Evolutionary conservation across 2,113 vertebrate genomes (phyloP), one percentile per base, ranked within the genome.

Genomic region (Calidris pugnax): DNA sequence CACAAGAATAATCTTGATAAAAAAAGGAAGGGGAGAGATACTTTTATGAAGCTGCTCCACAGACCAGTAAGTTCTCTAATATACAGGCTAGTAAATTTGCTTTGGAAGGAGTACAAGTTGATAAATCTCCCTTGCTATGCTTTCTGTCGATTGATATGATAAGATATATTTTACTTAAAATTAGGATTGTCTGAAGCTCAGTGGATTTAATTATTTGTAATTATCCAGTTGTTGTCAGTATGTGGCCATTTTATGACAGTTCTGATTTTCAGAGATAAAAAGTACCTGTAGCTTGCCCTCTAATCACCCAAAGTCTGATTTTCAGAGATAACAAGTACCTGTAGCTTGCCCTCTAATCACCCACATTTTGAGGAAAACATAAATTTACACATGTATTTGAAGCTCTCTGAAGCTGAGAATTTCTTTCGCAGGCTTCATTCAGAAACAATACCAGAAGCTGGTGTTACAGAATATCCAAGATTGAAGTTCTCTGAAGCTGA

Each of bases 191-290:
- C 98, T 98, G 98, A 98, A 99, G 98, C 98, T 98, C 98, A 97
- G 98, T 98, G 97, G 98, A 98, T 99, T 99, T 99, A 98, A 99
- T 99, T 99, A 99, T 99, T 98, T 98, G 98, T 99, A 99, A 99
- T 99, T 99, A 99, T 98, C 98, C 97, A 96, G 97, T 96, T 95
- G 97, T 98, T 98, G 98, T 99, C 98, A 98, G 98, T 98, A 98
- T 98, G 98, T 98, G 98, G 98, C 97, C 98, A 98, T 99, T 98
- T 99, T 98, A 98, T 98, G 97, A 98, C 98, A 98, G 97, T 95
- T n/a, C n/a, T n/a, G n/a, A n/a, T n/a, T n/a, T n/a, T n/a, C n/a
- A n/a, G n/a, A n/a, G n/a, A n/a, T n/a, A n/a, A n/a, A n/a, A n/a
- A n/a, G n/a, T n/a, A n/a, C n/a, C n/a, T n/a, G n/a, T n/a, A n/a